Percentiles rank a stretch among this genome's conserved stretches.
Evolutionary conservation across 2,888 invertebrate genomes (phyloP).

Genomic region (Xestia xanthographa): DNA sequence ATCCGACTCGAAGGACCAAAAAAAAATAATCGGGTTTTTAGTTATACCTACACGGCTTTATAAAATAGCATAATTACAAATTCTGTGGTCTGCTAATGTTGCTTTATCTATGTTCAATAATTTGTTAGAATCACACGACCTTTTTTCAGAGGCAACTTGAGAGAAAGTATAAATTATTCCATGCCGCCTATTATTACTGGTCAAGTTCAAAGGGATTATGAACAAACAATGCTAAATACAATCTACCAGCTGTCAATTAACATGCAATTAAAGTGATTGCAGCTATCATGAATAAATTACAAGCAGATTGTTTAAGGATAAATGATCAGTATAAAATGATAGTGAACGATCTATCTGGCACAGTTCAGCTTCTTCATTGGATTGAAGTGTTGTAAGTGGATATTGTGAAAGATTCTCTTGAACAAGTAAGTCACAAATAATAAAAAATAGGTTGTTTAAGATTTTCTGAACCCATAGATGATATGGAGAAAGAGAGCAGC

Average conservation of each 20-base stretch:
- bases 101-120: not conserved
- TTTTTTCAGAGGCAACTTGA: not conserved
- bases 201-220: slow-evolving; percentile 15
- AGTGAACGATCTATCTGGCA: not conserved
- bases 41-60: not conserved
- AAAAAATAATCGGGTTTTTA: not conserved
- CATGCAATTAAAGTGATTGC: slow-evolving; percentile 42
- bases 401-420: slow-evolving; percentile 5
- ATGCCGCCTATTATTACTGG: not conserved
- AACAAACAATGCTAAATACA: slow-evolving; percentile 20
- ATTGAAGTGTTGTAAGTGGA: slow-evolving; percentile 45
- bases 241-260: slow-evolving; percentile 29
- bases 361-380: slow-evolving; percentile 39
- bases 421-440: slow-evolving; percentile 44
- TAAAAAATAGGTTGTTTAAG: not conserved
- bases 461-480: not conserved
- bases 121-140: not conserved
- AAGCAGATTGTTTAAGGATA: slow-evolving; percentile 45
- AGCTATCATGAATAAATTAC: slow-evolving; percentile 17
- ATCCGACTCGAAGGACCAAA: not conserved
- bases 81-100: not conserved
- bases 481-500: not conserved
- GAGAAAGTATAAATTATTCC: not conserved
- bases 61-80: too few relatives aligned
- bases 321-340: slow-evolving; percentile 55